A percentile compares a stretch with the other conserved stretches of the same genome.
Conservation (phyloP, 2,888 invertebrate genomes). For the Polylopha cassiicola region DNA sequence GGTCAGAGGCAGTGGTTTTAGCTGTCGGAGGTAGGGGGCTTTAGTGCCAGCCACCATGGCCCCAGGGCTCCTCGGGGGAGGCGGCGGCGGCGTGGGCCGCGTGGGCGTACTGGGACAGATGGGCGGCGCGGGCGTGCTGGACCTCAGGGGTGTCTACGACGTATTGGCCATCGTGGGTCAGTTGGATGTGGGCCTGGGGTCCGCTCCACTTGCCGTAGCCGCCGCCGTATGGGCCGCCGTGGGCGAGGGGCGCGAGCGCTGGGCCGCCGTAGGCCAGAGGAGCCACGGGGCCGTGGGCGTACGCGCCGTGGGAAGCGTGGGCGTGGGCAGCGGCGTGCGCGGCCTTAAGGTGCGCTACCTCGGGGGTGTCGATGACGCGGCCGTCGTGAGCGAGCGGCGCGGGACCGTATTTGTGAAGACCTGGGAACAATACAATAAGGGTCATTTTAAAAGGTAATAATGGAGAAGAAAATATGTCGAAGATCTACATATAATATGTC, state of each 20-base stretch:
- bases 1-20: conserved; percentile 52
- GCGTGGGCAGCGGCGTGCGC: conserved; percentile 67
- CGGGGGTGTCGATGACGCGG: conserved; percentile 72
- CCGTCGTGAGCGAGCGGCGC: conserved; percentile 72
- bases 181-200: conserved; percentile 69
- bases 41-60: conserved; percentile 62
- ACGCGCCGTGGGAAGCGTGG: conserved; percentile 38
- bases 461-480: too few species aligned
- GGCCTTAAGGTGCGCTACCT: conserved; percentile 77
- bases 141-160: conserved; percentile 72
- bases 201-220: conserved; percentile 71
- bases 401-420: conserved; percentile 71
- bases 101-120: conserved; percentile 61
- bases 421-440: conserved; percentile 32
- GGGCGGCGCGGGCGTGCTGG: conserved; percentile 67
- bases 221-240: conserved; percentile 49
- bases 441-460: too few species aligned
- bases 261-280: conserved; percentile 16
- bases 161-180: conserved; percentile 72
- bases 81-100: conserved; percentile 69
- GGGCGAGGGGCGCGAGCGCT: conserved; percentile 19
- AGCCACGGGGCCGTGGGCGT: conserved; percentile 15
- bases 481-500: too few species aligned
- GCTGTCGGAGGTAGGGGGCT: conserved; percentile 50
- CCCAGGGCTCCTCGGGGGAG: conserved; percentile 68